Conservation (phyloP, 2,888 invertebrate species). For the Cheilosia vernalis region DNA sequence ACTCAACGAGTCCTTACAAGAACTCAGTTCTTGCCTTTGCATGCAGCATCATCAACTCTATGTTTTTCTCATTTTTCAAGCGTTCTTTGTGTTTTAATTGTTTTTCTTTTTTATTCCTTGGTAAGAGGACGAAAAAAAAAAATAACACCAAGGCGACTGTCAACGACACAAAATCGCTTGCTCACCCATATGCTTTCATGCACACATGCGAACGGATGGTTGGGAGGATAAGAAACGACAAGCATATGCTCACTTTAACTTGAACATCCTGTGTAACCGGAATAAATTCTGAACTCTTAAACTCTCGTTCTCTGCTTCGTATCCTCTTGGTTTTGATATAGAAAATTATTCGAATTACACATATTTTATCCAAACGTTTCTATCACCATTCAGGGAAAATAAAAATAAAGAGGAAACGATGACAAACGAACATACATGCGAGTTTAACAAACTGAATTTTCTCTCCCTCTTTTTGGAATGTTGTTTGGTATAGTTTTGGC, state of each 20-base stretch:
- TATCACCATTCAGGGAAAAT: conserved; percentile 26
- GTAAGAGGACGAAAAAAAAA: not conserved
- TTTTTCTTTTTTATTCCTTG: conserved; percentile 25
- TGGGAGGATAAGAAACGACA: conserved; percentile 31
- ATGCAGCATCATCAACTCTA: not conserved
- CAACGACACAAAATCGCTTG: conserved; percentile 51
- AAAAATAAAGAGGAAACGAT: conserved; percentile 45
- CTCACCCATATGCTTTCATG: conserved; percentile 33
- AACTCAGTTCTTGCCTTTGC: conserved; percentile 12
- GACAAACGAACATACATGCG: conserved; percentile 53
- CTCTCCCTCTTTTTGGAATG: not conserved
- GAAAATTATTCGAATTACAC: conserved; percentile 68
- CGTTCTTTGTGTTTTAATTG: conserved; percentile 27
- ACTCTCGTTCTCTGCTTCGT: conserved; percentile 57
- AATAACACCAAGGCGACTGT: conserved; percentile 14
- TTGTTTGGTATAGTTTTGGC: not conserved
- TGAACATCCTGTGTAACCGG: conserved; percentile 75
- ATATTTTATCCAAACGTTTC: conserved; percentile 43
- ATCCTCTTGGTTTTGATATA: conserved; percentile 36
- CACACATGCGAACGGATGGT: conserved; percentile 14
- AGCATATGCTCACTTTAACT: conserved; percentile 74
- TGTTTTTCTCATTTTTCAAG: conserved; percentile 23
- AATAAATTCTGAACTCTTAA: conserved; percentile 74
- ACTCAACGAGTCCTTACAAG: conserved; percentile 4
- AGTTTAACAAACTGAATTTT: conserved; percentile 38